These are phyloP conservation scores for Hyposmocoma kahamanoa DNA, from an alignment of 1,140 invertebrate genomes.

Conservation along the genomic window DNA sequence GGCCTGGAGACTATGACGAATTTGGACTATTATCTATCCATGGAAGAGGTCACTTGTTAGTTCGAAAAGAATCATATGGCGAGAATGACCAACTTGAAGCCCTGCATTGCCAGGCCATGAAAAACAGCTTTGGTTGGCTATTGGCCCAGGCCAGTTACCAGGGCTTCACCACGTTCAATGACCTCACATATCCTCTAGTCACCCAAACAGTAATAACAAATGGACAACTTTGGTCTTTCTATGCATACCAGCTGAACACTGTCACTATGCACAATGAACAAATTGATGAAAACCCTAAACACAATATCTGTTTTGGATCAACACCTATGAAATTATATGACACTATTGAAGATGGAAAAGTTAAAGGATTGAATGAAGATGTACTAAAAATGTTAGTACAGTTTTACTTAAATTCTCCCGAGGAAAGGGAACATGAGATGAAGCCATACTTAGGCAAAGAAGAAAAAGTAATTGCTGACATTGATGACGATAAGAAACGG, in stretches of 20 bases:
- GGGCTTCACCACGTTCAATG: conserved; percentile 91
- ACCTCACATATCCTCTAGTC: conserved; percentile 90
- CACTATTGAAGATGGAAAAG: conserved; percentile 79
- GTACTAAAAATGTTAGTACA: conserved; percentile 83
- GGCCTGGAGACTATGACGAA: conserved; percentile 83
- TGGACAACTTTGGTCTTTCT: conserved; percentile 88
- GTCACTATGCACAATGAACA: conserved; percentile 77
- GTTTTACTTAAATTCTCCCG: conserved; percentile 83
- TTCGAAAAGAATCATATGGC: conserved; percentile 63
- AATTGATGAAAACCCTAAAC: conserved; percentile 77
- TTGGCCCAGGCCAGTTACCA: conserved; percentile 87
- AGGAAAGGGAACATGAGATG: conserved; percentile 77
- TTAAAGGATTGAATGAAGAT: conserved; percentile 87
- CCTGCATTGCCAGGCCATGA: conserved; percentile 81
- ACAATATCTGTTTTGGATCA: conserved; percentile 89
- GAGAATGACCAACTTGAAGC: conserved; percentile 76
- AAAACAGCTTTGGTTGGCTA: conserved; percentile 86
- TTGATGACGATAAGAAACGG: conserved; percentile 78
- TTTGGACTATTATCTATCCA: conserved; percentile 86
- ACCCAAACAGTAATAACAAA: conserved; percentile 91
- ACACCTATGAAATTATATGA: conserved; percentile 84
- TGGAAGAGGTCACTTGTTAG: conserved; percentile 73
- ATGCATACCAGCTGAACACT: conserved; percentile 92
- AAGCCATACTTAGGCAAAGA: conserved; percentile 81
- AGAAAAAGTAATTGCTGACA: conserved; percentile 78